Evolutionary conservation across 2,113 vertebrate genomes (phyloP).

Genomic region (Hydrochoerus hydrochaeris): DNA sequence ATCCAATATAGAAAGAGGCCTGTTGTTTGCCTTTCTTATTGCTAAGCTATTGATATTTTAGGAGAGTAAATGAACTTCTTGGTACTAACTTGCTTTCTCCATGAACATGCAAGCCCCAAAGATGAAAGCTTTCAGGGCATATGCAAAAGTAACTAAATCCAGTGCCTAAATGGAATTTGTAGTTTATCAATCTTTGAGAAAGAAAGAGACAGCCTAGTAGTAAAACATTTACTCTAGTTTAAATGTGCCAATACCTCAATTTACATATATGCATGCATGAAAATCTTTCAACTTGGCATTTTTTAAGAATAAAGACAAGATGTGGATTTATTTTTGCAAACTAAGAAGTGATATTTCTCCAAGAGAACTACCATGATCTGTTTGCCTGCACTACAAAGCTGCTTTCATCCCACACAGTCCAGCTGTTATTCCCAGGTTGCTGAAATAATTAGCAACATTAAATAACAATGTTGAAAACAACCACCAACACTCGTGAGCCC

Average conservation of each 20-base stretch:
- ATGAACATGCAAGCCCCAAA: constrained; percentile 84
- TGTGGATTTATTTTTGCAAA: constrained; percentile 62
- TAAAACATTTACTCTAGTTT: constrained; percentile 73
- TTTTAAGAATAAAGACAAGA: constrained; percentile 61
- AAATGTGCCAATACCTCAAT: constrained; percentile 63
- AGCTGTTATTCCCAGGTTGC: constrained; percentile 63
- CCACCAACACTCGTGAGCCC: constrained; percentile 15
- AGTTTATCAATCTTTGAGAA: constrained; percentile 79
- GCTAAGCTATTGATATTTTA: constrained; percentile 89
- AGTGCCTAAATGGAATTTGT: constrained; percentile 77
- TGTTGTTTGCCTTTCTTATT: constrained; percentile 88
- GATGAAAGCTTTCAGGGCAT: constrained; percentile 81
- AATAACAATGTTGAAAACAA: constrained; percentile 39
- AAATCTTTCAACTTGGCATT: constrained; percentile 52
- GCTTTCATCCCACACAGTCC: constrained; percentile 33
- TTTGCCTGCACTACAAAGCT: constrained; percentile 48
- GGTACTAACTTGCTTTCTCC: constrained; percentile 84
- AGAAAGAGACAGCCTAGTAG: constrained; percentile 66
- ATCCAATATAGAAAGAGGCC: constrained; percentile 90
- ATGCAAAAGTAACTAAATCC: constrained; percentile 82
- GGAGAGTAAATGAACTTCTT: constrained; percentile 87
- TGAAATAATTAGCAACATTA: constrained; percentile 56
- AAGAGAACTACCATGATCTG: constrained; percentile 24
- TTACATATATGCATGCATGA: background rate
- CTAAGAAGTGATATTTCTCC: constrained; percentile 62